Percentiles rank a stretch among this genome's conserved stretches.
Conservation (phyloP, 2,888 invertebrate genomes). For the Diaprepes abbreviatus region DNA sequence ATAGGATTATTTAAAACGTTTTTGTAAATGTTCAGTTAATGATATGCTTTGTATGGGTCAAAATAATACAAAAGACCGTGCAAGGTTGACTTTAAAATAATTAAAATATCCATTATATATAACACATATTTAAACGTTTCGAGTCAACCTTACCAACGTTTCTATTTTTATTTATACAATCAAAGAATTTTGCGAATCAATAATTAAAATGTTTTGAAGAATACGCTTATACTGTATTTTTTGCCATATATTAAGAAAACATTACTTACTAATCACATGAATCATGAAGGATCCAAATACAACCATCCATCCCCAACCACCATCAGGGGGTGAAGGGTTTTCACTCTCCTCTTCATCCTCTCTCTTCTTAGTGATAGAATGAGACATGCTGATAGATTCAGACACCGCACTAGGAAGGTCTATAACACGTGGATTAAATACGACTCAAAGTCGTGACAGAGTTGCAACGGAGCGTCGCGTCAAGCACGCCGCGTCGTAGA, state of each 20-base stretch:
- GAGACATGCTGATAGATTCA: slow-evolving; percentile 35
- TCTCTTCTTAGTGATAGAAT: slow-evolving; percentile 49
- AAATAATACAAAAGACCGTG: too few relatives aligned
- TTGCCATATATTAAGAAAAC: background rate
- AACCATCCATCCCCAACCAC: slow-evolving; percentile 96
- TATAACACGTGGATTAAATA: slow-evolving; percentile 16
- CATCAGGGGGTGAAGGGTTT: slow-evolving; percentile 81
- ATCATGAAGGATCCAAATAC: slow-evolving; percentile 97
- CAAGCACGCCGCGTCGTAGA: slow-evolving; percentile 10
- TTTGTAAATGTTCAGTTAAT: too few relatives aligned
- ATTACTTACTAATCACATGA: slow-evolving; percentile 90
- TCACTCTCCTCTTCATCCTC: slow-evolving; percentile 63
- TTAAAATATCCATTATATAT: too few relatives aligned
- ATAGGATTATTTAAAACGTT: too few relatives aligned
- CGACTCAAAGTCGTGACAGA: slow-evolving; percentile 19
- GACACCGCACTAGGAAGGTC: slow-evolving; percentile 15
- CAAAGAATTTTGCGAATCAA: too few relatives aligned
- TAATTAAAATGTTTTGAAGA: too few relatives aligned
- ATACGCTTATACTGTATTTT: too few relatives aligned
- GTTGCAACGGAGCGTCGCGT: slow-evolving; percentile 25
- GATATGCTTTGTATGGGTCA: too few relatives aligned
- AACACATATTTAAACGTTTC: too few relatives aligned
- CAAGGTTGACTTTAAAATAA: too few relatives aligned
- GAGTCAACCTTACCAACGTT: too few relatives aligned
- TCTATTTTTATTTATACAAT: too few relatives aligned